Evolutionary conservation across 2,888 invertebrate genomes (phyloP), one percentile per base, ranked within the genome.

Genomic region (Drosophila mimica): DNA sequence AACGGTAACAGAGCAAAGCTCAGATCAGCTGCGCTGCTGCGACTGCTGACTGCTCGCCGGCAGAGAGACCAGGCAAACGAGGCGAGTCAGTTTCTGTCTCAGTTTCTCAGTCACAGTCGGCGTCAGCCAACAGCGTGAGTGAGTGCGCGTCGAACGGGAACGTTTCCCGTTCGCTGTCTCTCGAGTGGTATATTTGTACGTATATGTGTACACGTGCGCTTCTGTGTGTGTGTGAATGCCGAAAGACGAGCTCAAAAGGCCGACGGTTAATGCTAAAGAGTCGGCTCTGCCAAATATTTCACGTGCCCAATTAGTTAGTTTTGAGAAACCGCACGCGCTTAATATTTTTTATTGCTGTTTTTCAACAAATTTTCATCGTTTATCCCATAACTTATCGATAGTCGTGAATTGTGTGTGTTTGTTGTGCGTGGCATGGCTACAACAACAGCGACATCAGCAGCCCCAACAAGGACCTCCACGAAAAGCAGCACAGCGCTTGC

Each of bases 381-480:
- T 30, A 53, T 66, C 43, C 43, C 31, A 13, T 30, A 13, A 38
- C 36, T 56, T 48, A 13, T 56, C 56, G 36, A 56, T 38, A 51
- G 30, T 30, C 48, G 31, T 33, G 62, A 17, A 40, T 40, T 38
- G 36, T 60, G 28, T 52, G n/a, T 40, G 7, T 36, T 52, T 58
- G 54, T 49, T 52, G 70, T 46, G 67, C 73, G 77, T 67, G 85
- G 90, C 83, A 85, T 86, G 85, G 85, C 88, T 64, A 80, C 90
- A 83, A 86, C 89, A 49, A 70, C 79, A 54, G 65, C 77, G 58
- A 59, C 76, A 54, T 67, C 79, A 58, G 74, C 74, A 76, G 82
- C 91, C 63, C 80, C 89, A 69, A 93, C 93, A 73, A 83, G 94
- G 92, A 82, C 94, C 88, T 90, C 94, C 53, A 64, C 28, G 25